These are phyloP conservation scores for Sciurus niger DNA, from an alignment of 2,113 vertebrate species.

Conservation along the genomic window DNA sequence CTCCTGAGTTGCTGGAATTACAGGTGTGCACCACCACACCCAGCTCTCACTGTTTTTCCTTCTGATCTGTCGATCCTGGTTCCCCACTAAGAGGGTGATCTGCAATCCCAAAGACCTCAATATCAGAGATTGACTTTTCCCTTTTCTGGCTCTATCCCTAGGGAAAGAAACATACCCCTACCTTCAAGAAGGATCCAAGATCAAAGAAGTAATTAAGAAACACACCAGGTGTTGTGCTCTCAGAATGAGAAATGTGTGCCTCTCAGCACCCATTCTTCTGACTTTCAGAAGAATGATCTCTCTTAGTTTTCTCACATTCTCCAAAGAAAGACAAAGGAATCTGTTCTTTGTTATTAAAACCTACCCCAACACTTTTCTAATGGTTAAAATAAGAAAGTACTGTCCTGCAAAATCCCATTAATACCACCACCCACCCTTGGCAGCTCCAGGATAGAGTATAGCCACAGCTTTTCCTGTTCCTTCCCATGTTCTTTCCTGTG, in stretches of 20 bases:
- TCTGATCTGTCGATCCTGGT: neutral
- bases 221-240: neutral
- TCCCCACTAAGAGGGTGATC: neutral
- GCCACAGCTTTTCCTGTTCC: neutral
- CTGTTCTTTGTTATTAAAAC: constrained; percentile 26
- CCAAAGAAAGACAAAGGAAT: constrained; percentile 30
- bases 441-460: neutral
- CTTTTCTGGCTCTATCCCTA: neutral
- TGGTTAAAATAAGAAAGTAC: constrained; percentile 26
- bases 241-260: neutral
- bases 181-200: neutral
- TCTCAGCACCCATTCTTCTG: neutral
- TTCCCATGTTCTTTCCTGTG: neutral
- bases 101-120: neutral
- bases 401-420: neutral
- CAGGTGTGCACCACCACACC: too few relatives aligned
- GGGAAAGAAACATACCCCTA: neutral
- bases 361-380: neutral
- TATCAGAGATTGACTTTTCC: neutral
- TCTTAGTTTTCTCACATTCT: neutral
- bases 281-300: neutral
- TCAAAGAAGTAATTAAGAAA: constrained; percentile 35
- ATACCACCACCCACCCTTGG: neutral
- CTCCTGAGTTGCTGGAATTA: neutral
- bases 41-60: neutral